phyloP scores from a whole-genome alignment of 2,888 invertebrate species.

The Cheilosia urbana region DNA sequence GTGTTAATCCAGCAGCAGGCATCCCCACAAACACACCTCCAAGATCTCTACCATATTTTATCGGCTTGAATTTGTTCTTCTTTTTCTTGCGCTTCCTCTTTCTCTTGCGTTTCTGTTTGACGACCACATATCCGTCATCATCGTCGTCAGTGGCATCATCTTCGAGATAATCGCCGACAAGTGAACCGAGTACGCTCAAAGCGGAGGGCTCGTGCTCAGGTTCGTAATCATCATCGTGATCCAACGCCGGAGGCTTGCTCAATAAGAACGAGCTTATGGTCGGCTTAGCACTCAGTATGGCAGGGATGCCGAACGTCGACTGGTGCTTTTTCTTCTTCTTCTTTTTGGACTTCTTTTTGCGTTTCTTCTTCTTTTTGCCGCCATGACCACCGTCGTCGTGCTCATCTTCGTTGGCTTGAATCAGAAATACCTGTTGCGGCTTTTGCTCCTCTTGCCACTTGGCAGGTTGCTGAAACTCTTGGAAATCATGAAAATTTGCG shows the following conservation, averaged over 20 bases:
- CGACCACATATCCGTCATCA: constrained; percentile 47
- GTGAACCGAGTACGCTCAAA: constrained; percentile 53
- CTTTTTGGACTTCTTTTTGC: constrained; percentile 43
- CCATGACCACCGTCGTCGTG: constrained; percentile 71
- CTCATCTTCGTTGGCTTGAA: constrained; percentile 45
- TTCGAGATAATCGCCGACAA: constrained; percentile 50
- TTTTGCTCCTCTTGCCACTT: constrained; percentile 62
- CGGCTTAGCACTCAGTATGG: constrained; percentile 43
- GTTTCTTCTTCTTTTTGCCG: constrained; percentile 61
- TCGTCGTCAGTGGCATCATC: constrained; percentile 50
- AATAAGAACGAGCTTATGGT: constrained; percentile 13
- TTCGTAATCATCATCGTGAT: constrained; percentile 45
- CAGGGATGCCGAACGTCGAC: constrained; percentile 54
- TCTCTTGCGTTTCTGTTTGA: constrained; percentile 77
- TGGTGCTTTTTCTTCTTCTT: constrained; percentile 55
- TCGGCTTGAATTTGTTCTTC: constrained; percentile 80
- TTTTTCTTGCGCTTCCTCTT: constrained; percentile 80
- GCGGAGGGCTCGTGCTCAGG: constrained; percentile 53
- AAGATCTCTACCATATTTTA: constrained; percentile 83
- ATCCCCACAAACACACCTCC: constrained; percentile 76
- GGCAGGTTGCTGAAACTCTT: constrained; percentile 33
- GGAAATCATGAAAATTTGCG: constrained; percentile 29
- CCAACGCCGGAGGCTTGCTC: constrained; percentile 17
- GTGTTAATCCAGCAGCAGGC: constrained; percentile 57
- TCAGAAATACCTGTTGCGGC: constrained; percentile 59